Evolutionary conservation across 2,797 vertebrate species (phyloP).

Genomic region (Cryptoblepharus egeriae): DNA sequence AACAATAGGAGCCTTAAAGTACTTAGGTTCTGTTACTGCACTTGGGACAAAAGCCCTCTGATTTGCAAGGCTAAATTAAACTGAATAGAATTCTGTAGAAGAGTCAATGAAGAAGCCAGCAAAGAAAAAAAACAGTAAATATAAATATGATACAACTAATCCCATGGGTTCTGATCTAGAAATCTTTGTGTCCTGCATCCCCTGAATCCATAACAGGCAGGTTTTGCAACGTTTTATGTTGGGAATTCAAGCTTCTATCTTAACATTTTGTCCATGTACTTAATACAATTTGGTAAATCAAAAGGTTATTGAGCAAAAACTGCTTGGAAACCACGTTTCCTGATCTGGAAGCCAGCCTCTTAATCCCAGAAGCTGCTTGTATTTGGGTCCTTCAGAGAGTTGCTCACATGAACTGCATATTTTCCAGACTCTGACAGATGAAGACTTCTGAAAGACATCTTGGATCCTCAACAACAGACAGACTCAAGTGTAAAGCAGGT

Average conservation of each 20-base stretch:
- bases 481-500: neutral
- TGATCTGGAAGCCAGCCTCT: neutral
- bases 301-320: neutral
- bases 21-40: neutral
- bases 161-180: neutral
- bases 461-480: neutral
- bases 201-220: neutral
- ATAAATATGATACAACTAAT: neutral
- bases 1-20: neutral
- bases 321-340: neutral
- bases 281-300: neutral
- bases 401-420: too few species aligned
- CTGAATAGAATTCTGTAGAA: neutral
- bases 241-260: neutral
- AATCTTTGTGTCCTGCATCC: neutral
- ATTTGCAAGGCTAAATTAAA: neutral
- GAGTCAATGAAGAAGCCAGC: neutral
- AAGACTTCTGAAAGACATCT: neutral
- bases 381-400: neutral
- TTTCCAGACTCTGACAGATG: neutral
- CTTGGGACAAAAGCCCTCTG: neutral
- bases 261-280: neutral
- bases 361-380: neutral
- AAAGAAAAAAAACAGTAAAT: neutral
- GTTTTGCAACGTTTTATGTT: neutral